Evolutionary conservation across 2,888 invertebrate species (phyloP).

Genomic region (Bellardia pandia): DNA sequence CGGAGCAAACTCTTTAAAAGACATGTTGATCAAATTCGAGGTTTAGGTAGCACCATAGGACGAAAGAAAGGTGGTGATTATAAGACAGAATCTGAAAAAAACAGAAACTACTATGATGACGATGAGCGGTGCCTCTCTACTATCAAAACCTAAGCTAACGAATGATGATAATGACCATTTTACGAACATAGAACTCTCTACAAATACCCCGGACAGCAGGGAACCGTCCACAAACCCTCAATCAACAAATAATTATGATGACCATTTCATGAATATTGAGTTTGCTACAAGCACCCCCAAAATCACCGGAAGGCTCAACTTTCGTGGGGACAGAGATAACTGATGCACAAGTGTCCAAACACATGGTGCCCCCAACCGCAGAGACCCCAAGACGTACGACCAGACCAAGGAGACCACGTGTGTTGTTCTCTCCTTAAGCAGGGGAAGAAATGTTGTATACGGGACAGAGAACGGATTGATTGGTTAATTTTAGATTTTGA

Average conservation of each 20-base stretch:
- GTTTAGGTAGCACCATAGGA: not conserved
- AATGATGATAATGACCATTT: not conserved
- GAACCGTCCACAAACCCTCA: no score
- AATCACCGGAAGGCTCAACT: not conserved
- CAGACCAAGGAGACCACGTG: no score
- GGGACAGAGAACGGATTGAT: no score
- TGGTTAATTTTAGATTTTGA: no score
- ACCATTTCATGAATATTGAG: no score
- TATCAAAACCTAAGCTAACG: not conserved
- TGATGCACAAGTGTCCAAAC: not conserved
- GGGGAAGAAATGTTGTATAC: conserved; percentile 30
- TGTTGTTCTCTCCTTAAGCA: conserved; percentile 29
- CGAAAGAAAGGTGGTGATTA: not conserved
- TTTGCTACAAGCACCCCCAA: not conserved
- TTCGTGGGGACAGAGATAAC: not conserved
- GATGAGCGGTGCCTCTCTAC: not conserved
- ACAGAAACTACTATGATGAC: not conserved
- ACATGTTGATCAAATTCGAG: conserved; percentile 30
- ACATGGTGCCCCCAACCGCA: not conserved
- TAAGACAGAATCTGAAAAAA: not conserved
- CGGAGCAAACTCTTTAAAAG: conserved; percentile 9
- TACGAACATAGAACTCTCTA: not conserved
- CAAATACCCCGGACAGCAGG: conserved; percentile 13
- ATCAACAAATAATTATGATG: no score
- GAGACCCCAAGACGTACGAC: conserved; percentile 4